Conservation (phyloP, 1,140 invertebrate genomes). For the Bilobella aurantiaca region DNA sequence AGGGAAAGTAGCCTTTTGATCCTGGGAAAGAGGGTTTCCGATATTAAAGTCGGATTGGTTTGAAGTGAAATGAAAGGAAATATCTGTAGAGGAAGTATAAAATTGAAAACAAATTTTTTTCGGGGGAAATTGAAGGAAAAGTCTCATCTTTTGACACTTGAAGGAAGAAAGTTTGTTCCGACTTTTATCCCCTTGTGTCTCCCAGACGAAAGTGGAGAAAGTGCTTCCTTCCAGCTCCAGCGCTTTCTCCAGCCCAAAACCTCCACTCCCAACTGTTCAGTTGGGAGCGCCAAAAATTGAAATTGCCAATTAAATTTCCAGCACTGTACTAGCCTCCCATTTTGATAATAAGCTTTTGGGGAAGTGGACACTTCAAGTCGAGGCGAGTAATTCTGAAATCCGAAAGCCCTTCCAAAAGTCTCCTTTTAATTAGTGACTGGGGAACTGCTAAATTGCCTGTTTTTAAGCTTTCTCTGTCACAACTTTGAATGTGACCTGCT, state of each 20-base stretch:
- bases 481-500: too few species aligned
- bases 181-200: slow-evolving; percentile 11
- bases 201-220: neutral
- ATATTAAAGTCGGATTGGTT: slow-evolving; percentile 6
- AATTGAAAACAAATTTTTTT: slow-evolving; percentile 32
- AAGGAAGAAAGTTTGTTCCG: slow-evolving; percentile 13
- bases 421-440: neutral
- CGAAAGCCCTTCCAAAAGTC: neutral
- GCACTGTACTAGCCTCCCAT: too few species aligned
- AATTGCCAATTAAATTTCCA: too few species aligned
- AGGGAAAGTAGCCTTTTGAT: neutral
- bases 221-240: neutral
- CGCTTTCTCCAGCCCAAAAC: too few species aligned
- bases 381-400: too few species aligned
- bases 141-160: slow-evolving; percentile 17
- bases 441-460: too few species aligned
- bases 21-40: neutral
- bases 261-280: too few species aligned
- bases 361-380: too few species aligned
- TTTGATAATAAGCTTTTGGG: too few species aligned
- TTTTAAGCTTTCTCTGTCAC: too few species aligned
- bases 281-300: too few species aligned
- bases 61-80: slow-evolving; percentile 14
- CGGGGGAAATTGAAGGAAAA: slow-evolving; percentile 2
- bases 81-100: slow-evolving; percentile 23